These are phyloP conservation scores for Odontamblyopus lacepedii DNA, from an alignment of 2,797 vertebrate genomes.

Conservation along the genomic window DNA sequence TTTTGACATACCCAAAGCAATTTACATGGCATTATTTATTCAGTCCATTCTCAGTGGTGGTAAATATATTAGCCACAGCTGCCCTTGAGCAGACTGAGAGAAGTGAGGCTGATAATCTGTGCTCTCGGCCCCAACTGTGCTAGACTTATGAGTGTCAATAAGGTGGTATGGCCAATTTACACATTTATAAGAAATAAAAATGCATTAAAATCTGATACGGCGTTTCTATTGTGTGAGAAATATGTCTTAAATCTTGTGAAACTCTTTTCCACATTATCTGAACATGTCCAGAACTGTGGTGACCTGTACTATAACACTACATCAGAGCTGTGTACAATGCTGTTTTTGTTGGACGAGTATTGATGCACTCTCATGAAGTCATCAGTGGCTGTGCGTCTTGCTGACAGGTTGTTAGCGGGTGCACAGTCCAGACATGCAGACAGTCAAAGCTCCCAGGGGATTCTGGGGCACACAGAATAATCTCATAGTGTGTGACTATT, in stretches of 20 bases:
- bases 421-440: constrained; percentile 40
- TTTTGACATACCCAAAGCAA: no score
- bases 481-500: constrained; percentile 57
- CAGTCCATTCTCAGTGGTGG: no score
- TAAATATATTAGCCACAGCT: no score
- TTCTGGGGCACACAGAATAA: constrained; percentile 26
- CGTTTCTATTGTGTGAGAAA: background rate
- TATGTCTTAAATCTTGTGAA: background rate
- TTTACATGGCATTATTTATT: no score
- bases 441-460: constrained; percentile 28
- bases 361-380: constrained; percentile 46
- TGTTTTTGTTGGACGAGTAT: constrained; percentile 41
- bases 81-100: no score
- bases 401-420: constrained; percentile 47
- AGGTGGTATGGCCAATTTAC: no score
- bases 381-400: constrained; percentile 35
- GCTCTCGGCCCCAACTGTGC: no score
- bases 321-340: constrained; percentile 14
- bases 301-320: constrained; percentile 1
- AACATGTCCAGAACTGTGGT: constrained; percentile 7
- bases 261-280: background rate
- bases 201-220: background rate
- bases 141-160: no score
- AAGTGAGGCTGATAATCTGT: no score
- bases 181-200: background rate